Conservation (phyloP, 2,888 invertebrate genomes). For the Limnephilus lunatus region DNA sequence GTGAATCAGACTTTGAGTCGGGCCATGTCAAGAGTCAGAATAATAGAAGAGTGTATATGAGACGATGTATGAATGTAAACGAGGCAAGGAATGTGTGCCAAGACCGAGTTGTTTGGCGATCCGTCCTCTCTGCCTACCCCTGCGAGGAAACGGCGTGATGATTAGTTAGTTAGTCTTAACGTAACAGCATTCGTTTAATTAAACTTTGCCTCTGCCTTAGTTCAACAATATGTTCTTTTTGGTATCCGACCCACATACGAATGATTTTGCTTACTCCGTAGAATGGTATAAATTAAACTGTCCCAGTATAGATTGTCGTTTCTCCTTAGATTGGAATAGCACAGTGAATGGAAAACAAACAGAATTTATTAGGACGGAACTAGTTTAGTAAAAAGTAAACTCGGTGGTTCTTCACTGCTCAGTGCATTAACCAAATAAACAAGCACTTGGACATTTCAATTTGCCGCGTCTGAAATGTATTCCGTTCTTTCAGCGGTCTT, state of each 20-base stretch:
- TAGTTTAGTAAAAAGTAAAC: not conserved
- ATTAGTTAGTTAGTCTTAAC: too few relatives aligned
- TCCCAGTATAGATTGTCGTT: not conserved
- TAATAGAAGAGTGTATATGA: too few relatives aligned
- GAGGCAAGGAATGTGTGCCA: too few relatives aligned
- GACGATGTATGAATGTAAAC: too few relatives aligned
- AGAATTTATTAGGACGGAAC: not conserved
- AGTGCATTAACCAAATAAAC: constrained; percentile 36
- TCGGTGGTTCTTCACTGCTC: not conserved
- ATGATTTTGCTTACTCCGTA: not conserved
- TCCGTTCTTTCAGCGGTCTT: not conserved
- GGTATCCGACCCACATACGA: not conserved
- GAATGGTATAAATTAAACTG: not conserved
- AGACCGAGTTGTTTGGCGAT: too few relatives aligned
- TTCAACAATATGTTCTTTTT: not conserved
- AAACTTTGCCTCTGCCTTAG: not conserved
- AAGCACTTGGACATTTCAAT: constrained; percentile 42
- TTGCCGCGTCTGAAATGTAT: constrained; percentile 37
- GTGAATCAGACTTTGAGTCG: too few relatives aligned
- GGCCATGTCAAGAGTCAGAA: too few relatives aligned
- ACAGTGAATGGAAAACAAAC: not conserved
- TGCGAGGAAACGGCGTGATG: too few relatives aligned
- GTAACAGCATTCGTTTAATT: too few relatives aligned
- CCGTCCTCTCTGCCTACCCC: too few relatives aligned
- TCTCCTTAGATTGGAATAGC: not conserved